These are phyloP conservation scores for Aegithalos caudatus DNA, from an alignment of 2,113 vertebrate genomes.

Conservation along the genomic window DNA sequence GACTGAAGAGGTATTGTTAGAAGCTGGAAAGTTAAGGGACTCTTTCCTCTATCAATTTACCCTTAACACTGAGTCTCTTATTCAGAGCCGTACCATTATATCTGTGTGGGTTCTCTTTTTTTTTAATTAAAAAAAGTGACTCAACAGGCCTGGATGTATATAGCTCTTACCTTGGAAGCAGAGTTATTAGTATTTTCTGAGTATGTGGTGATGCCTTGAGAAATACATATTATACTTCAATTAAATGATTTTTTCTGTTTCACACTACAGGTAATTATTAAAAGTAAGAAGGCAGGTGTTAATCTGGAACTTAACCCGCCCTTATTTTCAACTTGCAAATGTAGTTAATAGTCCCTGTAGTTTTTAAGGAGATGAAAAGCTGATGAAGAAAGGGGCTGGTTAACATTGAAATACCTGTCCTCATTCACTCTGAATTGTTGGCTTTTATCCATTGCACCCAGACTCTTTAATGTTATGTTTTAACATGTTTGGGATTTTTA, in stretches of 20 bases:
- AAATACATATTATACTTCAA: neutral
- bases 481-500: neutral
- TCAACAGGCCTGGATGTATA: neutral
- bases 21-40: neutral
- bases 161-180: neutral
- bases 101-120: neutral
- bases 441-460: constrained; percentile 23
- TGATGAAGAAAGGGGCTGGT: constrained; percentile 19
- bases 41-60: neutral
- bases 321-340: constrained; percentile 40
- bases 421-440: constrained; percentile 31
- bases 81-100: neutral
- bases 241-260: constrained; percentile 14
- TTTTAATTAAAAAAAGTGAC: no score
- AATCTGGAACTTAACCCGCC: neutral
- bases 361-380: constrained; percentile 36
- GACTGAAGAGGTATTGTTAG: neutral
- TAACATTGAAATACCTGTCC: constrained; percentile 39
- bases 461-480: constrained; percentile 30
- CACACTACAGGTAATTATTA: neutral
- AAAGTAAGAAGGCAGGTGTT: constrained; percentile 27
- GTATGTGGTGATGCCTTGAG: neutral
- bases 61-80: neutral
- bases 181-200: neutral
- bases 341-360: neutral